Evolutionary conservation across 2,888 invertebrate species (phyloP), one percentile per base, ranked within the genome.

Genomic region (Euclidia mi): DNA sequence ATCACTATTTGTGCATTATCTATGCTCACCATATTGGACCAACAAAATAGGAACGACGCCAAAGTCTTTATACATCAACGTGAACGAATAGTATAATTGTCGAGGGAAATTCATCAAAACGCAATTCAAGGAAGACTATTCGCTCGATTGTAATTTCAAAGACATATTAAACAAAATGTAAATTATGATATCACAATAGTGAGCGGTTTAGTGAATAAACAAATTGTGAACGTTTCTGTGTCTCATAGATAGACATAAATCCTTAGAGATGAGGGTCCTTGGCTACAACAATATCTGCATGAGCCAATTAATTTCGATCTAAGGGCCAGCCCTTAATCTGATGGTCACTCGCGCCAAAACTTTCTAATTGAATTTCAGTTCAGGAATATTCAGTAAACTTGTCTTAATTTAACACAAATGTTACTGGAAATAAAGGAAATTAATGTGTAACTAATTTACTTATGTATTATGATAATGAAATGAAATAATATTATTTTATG

Each of bases 231-330:
- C 63, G 75, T 78, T 72, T 71, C 65, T 62, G 66, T 68, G 69
- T 80, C 76, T 73, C 72, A 72, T 71, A 72, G 69, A 76, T 69
- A 75, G 82, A 85, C 86, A 88, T 89, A 91, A 91, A 91, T 91
- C 89, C 84, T 82, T 66, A 64, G 79, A 86, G 89, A 91, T 87
- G 89, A 90, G 89, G 89, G 89, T 91, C 68, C 86, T 85, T 79
- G 71, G 77, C 74, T 78, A 84, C 84, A 85, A 88, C 88, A 90
- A 90, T 91, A 90, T 89, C 89, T 89, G 88, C 88, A 90, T 89
- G 87, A 90, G 85, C 90, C 90, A 92, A 92, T 91, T 92, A 92
- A 91, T 91, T 90, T 88, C 81, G 84, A 91, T 90, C 88, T 87
- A 78, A 81, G 82, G 83, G 80, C 79, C 81, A 79, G 72, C 81